Conservation (phyloP, 2,797 vertebrate species). For the Myripristis murdjan region DNA sequence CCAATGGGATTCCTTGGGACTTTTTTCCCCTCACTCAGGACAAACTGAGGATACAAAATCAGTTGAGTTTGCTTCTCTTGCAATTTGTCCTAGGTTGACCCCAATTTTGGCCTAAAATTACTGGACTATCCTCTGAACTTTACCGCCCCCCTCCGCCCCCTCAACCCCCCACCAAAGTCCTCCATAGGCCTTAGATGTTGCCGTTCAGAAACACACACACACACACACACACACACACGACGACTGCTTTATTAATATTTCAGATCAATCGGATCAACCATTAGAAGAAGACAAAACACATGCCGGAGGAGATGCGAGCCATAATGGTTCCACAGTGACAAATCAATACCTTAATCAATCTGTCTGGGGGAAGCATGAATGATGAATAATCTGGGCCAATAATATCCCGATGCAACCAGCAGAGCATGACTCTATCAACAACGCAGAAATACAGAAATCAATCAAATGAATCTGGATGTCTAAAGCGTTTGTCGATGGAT, state of each 20-base stretch:
- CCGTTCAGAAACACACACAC: conserved; percentile 6
- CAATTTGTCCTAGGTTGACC: no score
- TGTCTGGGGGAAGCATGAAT: conserved; percentile 43
- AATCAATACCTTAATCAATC: conserved; percentile 70
- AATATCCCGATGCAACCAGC: conserved; percentile 50
- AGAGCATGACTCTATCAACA: conserved; percentile 33
- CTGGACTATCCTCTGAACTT: no score
- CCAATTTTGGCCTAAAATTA: no score
- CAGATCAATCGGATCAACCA: conserved; percentile 34
- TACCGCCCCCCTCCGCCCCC: background rate
- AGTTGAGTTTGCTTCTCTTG: no score
- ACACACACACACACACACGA: no score
- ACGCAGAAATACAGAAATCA: conserved; percentile 46
- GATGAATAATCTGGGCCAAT: conserved; percentile 61
- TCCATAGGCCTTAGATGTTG: conserved; percentile 8
- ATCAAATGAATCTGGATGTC: conserved; percentile 44
- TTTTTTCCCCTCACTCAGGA: no score
- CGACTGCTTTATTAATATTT: conserved; percentile 38
- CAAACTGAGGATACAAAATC: no score
- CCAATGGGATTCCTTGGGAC: no score
- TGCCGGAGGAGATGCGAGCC: conserved; percentile 28
- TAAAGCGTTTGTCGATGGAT: conserved; percentile 61
- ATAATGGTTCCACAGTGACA: conserved; percentile 37
- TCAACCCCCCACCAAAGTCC: no score
- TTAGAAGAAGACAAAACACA: conserved; percentile 43